Conservation (phyloP, 2,113 vertebrate species). For the Panurus biarmicus region DNA sequence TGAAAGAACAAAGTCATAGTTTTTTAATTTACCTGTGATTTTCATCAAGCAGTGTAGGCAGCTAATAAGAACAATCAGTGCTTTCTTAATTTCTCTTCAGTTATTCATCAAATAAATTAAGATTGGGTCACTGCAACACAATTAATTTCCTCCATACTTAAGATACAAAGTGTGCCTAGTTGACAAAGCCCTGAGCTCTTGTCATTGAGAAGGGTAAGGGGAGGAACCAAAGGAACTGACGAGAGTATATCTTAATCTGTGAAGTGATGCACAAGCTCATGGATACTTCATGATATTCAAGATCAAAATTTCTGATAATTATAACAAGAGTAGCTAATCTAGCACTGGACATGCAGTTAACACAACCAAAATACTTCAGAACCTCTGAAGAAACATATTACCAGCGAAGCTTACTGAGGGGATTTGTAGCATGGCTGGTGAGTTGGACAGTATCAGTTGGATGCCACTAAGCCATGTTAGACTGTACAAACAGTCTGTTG, state of each 20-base stretch:
- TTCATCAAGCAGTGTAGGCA: not conserved
- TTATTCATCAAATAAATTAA: not conserved
- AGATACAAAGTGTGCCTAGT: not conserved
- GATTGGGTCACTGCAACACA: not conserved
- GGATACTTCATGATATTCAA: not conserved
- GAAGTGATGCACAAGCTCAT: not conserved
- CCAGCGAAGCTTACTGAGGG: not conserved
- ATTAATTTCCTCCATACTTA: not conserved
- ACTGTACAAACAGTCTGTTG: not conserved
- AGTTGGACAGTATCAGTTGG: not conserved
- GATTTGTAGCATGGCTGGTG: not conserved
- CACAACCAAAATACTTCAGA: not conserved
- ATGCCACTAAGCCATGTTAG: not conserved
- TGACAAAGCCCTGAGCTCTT: not conserved
- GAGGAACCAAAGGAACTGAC: not conserved
- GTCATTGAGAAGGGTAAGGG: not conserved
- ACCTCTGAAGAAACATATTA: not conserved
- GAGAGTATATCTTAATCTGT: not conserved
- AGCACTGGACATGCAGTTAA: not conserved
- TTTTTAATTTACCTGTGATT: not conserved
- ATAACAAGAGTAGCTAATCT: not conserved
- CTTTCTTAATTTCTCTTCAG: not conserved
- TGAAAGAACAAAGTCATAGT: not conserved
- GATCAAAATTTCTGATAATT: not conserved
- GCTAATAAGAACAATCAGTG: not conserved